These are phyloP conservation scores for Dicycla oo DNA, from an alignment of 2,888 invertebrate genomes.

Conservation along the genomic window DNA sequence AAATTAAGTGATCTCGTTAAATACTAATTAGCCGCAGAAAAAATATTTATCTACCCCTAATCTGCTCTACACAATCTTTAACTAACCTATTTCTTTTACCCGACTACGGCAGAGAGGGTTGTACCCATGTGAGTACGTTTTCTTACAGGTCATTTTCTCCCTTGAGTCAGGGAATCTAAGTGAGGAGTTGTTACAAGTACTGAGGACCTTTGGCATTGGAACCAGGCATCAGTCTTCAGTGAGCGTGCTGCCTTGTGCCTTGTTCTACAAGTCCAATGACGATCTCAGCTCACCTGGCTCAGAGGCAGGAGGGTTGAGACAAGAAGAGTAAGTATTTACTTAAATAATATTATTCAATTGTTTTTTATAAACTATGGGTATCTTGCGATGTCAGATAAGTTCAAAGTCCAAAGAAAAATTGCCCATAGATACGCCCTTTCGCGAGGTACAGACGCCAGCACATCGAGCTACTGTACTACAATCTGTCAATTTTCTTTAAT, in stretches of 20 bases:
- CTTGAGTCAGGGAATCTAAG: conserved; percentile 90
- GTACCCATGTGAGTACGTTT: not conserved
- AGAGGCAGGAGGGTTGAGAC: conserved; percentile 25
- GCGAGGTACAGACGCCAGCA: no score
- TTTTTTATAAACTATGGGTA: not conserved
- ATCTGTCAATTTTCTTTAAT: no score
- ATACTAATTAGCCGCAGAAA: conserved; percentile 20
- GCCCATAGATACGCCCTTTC: not conserved
- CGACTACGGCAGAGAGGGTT: not conserved
- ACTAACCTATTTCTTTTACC: conserved; percentile 3
- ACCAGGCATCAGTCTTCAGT: conserved; percentile 90
- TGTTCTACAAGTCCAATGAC: conserved; percentile 84
- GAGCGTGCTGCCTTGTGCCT: conserved; percentile 92
- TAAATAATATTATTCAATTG: not conserved
- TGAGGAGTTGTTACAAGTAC: conserved; percentile 90
- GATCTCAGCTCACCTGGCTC: conserved; percentile 29
- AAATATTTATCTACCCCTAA: not conserved
- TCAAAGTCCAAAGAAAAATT: not conserved
- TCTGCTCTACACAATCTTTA: not conserved
- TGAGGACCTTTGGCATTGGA: conserved; percentile 91
- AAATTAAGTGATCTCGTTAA: conserved; percentile 36
- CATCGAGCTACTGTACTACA: no score
- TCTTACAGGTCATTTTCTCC: conserved; percentile 90
- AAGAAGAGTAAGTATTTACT: conserved; percentile 48
- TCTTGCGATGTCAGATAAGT: not conserved